These are phyloP conservation scores for Dolomedes plantarius DNA, from an alignment of 2,888 invertebrate species.

Conservation along the genomic window DNA sequence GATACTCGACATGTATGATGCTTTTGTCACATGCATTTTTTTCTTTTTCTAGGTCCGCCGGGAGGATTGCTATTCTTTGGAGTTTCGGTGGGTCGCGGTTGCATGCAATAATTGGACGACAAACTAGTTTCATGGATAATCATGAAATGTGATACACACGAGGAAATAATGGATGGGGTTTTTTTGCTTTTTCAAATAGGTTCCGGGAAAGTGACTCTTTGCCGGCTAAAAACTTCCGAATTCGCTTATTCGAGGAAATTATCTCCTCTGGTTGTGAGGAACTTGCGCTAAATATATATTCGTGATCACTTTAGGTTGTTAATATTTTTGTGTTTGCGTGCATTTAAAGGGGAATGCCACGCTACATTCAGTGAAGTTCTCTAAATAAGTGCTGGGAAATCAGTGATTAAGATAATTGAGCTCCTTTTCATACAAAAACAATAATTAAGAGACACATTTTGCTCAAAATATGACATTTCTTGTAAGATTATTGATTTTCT, in stretches of 20 bases:
- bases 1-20: background rate
- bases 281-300: constrained; percentile 1
- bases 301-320: background rate
- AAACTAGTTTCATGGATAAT: constrained; percentile 39
- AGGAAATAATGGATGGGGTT: constrained; percentile 20
- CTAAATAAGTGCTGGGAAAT: too few relatives aligned
- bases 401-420: too few relatives aligned
- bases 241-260: constrained; percentile 43
- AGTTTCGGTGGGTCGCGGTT: background rate
- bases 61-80: background rate
- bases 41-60: background rate
- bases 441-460: too few relatives aligned
- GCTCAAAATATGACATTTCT: too few relatives aligned
- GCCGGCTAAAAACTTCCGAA: constrained; percentile 48
- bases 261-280: constrained; percentile 3
- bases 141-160: constrained; percentile 41
- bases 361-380: too few relatives aligned
- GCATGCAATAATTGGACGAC: constrained; percentile 29
- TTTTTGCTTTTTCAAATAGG: constrained; percentile 15
- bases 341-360: too few relatives aligned
- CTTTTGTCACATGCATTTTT: constrained; percentile 36
- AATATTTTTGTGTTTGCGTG: background rate
- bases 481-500: too few relatives aligned
- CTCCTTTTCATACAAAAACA: too few relatives aligned
- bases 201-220: constrained; percentile 45